A percentile compares a stretch with the other conserved stretches of the same genome.
These are phyloP conservation scores for Coluber constrictor DNA, from an alignment of 2,797 vertebrate species.

Conservation along the genomic window DNA sequence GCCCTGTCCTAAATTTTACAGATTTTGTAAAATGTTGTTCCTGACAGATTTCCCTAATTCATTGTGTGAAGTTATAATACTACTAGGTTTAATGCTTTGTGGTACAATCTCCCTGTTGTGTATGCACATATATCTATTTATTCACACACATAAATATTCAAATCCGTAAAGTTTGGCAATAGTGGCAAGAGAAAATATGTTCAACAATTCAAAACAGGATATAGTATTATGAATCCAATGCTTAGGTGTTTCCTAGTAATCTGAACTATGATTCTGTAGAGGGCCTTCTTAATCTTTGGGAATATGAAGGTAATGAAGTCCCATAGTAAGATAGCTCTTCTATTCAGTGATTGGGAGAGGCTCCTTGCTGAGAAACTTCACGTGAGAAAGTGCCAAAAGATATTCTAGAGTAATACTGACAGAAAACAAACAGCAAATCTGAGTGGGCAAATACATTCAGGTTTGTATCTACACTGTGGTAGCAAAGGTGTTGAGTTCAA, in stretches of 20 bases:
- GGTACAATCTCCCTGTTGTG: background rate
- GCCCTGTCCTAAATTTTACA: background rate
- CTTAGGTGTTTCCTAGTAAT: background rate
- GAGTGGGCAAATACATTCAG: background rate
- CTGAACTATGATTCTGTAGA: background rate
- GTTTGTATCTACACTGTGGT: background rate
- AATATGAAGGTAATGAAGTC: background rate
- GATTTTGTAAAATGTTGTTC: background rate
- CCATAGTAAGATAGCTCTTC: background rate
- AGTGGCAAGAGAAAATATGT: background rate
- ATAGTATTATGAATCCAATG: background rate
- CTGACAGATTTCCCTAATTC: background rate
- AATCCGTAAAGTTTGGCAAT: background rate
- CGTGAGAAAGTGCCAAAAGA: background rate
- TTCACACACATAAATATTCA: background rate
- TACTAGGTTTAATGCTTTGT: background rate
- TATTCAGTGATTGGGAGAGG: background rate
- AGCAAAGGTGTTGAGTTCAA: background rate
- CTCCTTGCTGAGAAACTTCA: background rate
- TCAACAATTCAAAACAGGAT: background rate
- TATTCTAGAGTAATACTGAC: background rate
- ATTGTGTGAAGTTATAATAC: background rate
- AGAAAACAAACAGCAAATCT: background rate
- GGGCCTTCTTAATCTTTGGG: background rate
- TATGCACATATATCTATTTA: background rate